Conservation (phyloP, 2,113 vertebrate genomes). For the Eleginops maclovinus region DNA sequence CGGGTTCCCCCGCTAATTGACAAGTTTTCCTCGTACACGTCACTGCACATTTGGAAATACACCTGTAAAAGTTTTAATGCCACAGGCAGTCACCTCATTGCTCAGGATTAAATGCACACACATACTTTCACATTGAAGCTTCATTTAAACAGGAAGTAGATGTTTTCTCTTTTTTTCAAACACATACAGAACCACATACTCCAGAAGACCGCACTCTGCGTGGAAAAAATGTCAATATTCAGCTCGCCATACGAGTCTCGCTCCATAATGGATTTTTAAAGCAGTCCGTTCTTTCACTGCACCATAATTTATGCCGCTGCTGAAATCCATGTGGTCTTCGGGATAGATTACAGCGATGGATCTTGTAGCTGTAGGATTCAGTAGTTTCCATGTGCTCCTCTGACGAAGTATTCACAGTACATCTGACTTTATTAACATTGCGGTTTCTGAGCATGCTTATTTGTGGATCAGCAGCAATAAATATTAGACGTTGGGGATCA, state of each 20-base stretch:
- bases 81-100: not conserved
- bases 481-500: constrained; percentile 13
- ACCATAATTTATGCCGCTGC: constrained; percentile 59
- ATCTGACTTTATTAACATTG: constrained; percentile 53
- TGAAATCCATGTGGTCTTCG: constrained; percentile 58
- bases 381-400: constrained; percentile 48
- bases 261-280: constrained; percentile 44
- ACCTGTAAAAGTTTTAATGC: constrained; percentile 27
- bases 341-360: constrained; percentile 49
- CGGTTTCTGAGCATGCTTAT: constrained; percentile 39
- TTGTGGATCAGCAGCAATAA: constrained; percentile 31
- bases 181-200: constrained; percentile 12
- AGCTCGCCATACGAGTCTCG: constrained; percentile 21
- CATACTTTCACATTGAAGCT: constrained; percentile 14
- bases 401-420: constrained; percentile 25
- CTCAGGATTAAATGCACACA: not conserved
- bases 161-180: constrained; percentile 13
- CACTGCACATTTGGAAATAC: constrained; percentile 19
- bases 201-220: constrained; percentile 35
- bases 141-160: constrained; percentile 8
- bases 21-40: constrained; percentile 32
- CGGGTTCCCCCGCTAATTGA: constrained; percentile 45
- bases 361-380: constrained; percentile 53
- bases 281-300: constrained; percentile 38
- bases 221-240: constrained; percentile 45